These are phyloP conservation scores for Meteorus colon DNA, from an alignment of 2,888 invertebrate species.

Conservation along the genomic window DNA sequence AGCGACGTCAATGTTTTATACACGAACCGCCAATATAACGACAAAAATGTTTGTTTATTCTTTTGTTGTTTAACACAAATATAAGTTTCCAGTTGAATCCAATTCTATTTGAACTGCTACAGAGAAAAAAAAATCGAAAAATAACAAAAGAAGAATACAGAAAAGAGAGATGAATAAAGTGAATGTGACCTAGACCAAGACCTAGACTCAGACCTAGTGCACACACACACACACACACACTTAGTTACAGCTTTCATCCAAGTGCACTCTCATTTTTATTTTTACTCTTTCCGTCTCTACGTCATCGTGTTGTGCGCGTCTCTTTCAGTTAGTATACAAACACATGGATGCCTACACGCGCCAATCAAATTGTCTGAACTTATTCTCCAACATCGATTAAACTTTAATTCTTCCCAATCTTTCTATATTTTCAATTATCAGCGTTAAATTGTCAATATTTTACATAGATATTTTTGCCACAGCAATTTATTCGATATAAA, in stretches of 20 bases:
- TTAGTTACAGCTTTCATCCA: constrained; percentile 59
- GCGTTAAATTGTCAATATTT: too few relatives aligned
- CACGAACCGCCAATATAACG: too few relatives aligned
- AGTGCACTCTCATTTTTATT: constrained; percentile 46
- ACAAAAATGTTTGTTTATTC: too few relatives aligned
- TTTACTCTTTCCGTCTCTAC: constrained; percentile 28
- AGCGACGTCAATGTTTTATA: too few relatives aligned
- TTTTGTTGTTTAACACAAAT: too few relatives aligned
- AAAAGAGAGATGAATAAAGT: constrained; percentile 43
- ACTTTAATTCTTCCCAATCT: too few relatives aligned
- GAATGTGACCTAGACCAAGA: constrained; percentile 70
- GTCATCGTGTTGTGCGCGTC: constrained; percentile 23
- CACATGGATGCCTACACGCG: not conserved
- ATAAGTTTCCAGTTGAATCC: too few relatives aligned
- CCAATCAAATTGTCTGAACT: not conserved
- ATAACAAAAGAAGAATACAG: constrained; percentile 22
- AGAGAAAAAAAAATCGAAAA: constrained; percentile 35
- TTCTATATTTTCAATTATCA: too few relatives aligned
- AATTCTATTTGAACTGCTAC: too few relatives aligned
- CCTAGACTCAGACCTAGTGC: constrained; percentile 42
- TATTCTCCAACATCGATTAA: too few relatives aligned
- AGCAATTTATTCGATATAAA: not conserved
- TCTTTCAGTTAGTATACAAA: not conserved
- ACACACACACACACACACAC: constrained; percentile 44
- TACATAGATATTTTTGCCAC: not conserved